Base-by-base conservation (phyloP, 2,797 vertebrate genomes). In the Syngnathus acus region DNA sequence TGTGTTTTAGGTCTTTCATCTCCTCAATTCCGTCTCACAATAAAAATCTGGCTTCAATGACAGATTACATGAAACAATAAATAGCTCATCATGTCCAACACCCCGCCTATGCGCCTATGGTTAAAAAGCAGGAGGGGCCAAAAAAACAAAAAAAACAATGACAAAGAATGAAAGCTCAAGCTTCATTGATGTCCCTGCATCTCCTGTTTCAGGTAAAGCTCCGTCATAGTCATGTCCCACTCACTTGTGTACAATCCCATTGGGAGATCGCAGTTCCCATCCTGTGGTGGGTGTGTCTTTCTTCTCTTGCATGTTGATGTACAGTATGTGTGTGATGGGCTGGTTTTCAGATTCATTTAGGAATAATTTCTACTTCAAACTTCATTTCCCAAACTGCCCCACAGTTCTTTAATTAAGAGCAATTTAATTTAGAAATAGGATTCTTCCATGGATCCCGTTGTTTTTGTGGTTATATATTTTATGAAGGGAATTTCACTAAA, bases 171-270 rank as follows among this genome's bases (percentile, higher is more conserved):
- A 86, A 89, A 89, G 81, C 80, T 80, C 85, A 85, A 73, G 88
- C 88, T 86, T 90, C 79, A 89, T 80, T 86, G 80, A 79, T 86
- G 84, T 73, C 79, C 73, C 72, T 68, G 84, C 90, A 89, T 89
- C 91, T 92, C 89, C 82, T 82, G 87, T 92, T 89, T 90, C 92
- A 91, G 83, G 65, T 71, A 72, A 43, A 61, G 59, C 76, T 88
- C 79, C 74, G 68, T 68, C 80, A 89, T 90, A 86, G 83, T 86
- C 81, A 81, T 69, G 88, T 83, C 76, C 82, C 74, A 74, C 79
- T 89, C 85, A 84, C 88, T 82, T 78, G 82, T 74, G 77, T 71
- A 78, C 71, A 78, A 77, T 79, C 76, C 76, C 69, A 43, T 75
- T 47, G 65, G 40, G 13, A 74, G 79, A 76, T 67, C 73, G 72